Percentiles rank a stretch among this genome's conserved stretches.
Evolutionary conservation across 1,140 invertebrate genomes (phyloP).

Genomic region (Maniola jurtina): DNA sequence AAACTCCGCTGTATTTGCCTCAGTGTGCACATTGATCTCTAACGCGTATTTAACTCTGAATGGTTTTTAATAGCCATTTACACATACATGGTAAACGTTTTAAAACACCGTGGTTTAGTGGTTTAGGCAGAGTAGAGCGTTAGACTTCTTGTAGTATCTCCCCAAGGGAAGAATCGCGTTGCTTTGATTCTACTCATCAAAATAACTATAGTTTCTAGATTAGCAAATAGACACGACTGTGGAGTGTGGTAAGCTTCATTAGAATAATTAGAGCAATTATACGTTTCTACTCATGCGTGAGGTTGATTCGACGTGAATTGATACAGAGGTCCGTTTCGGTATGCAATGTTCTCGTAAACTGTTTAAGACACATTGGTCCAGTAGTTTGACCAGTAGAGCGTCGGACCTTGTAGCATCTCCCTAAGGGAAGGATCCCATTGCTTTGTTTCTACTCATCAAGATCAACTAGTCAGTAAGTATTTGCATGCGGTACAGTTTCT

Average conservation of each 20-base stretch:
- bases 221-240: no score
- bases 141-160: background rate
- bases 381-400: background rate
- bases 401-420: background rate
- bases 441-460: background rate
- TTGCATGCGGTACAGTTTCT: conserved; percentile 17
- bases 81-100: background rate
- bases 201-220: conserved; percentile 6
- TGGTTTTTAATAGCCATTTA: no score
- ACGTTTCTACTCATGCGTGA: no score
- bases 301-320: no score
- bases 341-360: background rate
- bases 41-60: no score
- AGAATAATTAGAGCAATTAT: conserved; percentile 2
- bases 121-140: background rate
- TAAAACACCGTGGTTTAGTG: background rate
- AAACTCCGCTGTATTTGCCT: no score
- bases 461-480: conserved; percentile 19
- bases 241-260: background rate
- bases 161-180: background rate
- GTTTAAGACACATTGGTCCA: background rate
- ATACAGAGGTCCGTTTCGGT: no score
- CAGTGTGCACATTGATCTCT: no score
- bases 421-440: background rate
- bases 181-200: background rate